Base-by-base conservation (phyloP, 2,113 vertebrate genomes). In the Bubo bubo region DNA sequence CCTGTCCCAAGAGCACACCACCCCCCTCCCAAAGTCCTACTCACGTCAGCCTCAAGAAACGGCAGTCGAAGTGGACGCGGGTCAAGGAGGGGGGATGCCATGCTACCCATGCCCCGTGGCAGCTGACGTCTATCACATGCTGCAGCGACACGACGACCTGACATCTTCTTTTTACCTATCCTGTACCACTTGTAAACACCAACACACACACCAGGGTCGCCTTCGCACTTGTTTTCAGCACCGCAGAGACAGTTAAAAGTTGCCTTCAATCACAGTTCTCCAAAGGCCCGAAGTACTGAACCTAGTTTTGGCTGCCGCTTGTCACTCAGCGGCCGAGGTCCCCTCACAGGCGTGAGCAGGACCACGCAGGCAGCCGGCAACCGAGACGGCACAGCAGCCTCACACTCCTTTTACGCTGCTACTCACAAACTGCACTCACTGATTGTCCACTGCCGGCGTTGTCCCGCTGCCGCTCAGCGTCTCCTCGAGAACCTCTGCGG, bases 111-210 rank as follows among this genome's bases (percentile, higher is more conserved):
- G 95, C 91, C 94, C 95, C 97, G 96, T 23, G 95, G 97, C 49
- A 97, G 73, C 87, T 93, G 97, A 11, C 96, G 95, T 81, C 97
- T 96, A 13, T 98, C 97, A 72, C 96, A 97, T 1, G 90, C 95
- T 7, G 95, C 95, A 45, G 95, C 92, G 14, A 97, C 86, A 32
- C 96, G 97, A 26, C 96, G 97, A 94, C 96, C 96, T 43, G 97
- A 97, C 97, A 98, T 97, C 95, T 94, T 97, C 95, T 97, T 97
- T 91, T 97, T 97, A 45, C 96, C 96, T 97, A 97, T 96, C 80
- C 92, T 97, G 94, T 83, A 93, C 21, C 66, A 1, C 90, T 88
- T 88, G 92, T 72, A 79, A 96, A 89, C 90, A 92, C 96, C 94
- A 64, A 74, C 94, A 85, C 95, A 87, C 56, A 88, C 83, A 94